Evolutionary conservation across 2,888 invertebrate genomes (phyloP).

Genomic region (Drosophila nr. medialis): DNA sequence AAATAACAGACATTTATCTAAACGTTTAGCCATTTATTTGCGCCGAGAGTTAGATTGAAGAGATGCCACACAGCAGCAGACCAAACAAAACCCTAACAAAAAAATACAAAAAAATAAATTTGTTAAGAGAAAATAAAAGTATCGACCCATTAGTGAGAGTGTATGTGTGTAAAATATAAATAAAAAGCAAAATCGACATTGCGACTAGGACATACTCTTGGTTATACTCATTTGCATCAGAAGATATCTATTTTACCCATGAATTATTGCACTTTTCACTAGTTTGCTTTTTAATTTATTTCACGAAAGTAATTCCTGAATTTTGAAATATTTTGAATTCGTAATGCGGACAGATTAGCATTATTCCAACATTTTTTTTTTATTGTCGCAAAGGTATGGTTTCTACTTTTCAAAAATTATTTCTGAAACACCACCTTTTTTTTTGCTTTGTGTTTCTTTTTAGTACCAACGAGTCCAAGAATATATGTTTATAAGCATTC

Average conservation of each 20-base stretch:
- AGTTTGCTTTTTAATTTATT: neutral
- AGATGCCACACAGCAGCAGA: constrained; percentile 7
- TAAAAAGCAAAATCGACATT: neutral
- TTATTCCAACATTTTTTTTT: no score
- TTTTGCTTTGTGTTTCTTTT: neutral
- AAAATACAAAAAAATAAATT: constrained; percentile 11
- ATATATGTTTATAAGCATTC: neutral
- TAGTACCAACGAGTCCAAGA: neutral
- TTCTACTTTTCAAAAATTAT: neutral
- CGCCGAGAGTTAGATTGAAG: constrained; percentile 23
- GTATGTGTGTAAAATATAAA: constrained; percentile 33
- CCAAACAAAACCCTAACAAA: constrained; percentile 10
- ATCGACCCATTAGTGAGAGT: constrained; percentile 55
- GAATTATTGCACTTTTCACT: neutral
- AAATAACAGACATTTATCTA: constrained; percentile 71
- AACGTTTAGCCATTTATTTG: constrained; percentile 74
- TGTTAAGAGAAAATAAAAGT: constrained; percentile 44
- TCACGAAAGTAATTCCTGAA: neutral
- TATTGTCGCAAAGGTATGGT: no score
- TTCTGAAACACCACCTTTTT: neutral
- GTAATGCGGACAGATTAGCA: neutral
- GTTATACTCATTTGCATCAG: no score
- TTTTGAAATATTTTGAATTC: neutral
- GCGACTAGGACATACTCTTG: neutral
- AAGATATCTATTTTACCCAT: neutral